These are phyloP conservation scores for Listrodromus nycthemerus DNA, from an alignment of 2,888 invertebrate genomes.

Conservation along the genomic window DNA sequence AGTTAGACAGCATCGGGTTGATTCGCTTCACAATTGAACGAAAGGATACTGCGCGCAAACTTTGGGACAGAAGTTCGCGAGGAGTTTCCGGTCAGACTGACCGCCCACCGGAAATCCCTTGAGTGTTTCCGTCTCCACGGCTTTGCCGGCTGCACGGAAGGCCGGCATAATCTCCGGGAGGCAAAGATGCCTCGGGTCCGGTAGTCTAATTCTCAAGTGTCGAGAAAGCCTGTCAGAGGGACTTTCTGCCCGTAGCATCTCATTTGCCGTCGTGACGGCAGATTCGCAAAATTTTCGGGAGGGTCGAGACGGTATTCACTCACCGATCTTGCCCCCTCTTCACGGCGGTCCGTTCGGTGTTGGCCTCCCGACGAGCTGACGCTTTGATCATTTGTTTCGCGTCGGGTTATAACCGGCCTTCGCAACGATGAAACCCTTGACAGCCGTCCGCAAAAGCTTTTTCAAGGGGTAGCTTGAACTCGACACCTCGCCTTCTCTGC, in stretches of 20 bases:
- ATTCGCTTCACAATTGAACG: conserved; percentile 4
- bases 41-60: not conserved
- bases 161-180: conserved; percentile 14
- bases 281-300: conserved; percentile 48
- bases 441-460: conserved; percentile 74
- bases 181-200: conserved; percentile 35
- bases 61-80: conserved; percentile 1
- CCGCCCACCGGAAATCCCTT: conserved; percentile 12
- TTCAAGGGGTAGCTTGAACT: conserved; percentile 69
- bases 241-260: conserved; percentile 50
- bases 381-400: conserved; percentile 79
- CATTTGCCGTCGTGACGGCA: conserved; percentile 24
- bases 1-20: not conserved
- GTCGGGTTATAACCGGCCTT: conserved; percentile 73
- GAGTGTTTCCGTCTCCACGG: conserved; percentile 7
- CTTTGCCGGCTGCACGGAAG: conserved; percentile 15
- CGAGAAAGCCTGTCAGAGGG: conserved; percentile 54
- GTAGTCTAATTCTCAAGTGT: conserved; percentile 59
- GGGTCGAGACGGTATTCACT: conserved; percentile 60
- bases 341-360: conserved; percentile 72
- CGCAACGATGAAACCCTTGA: conserved; percentile 71
- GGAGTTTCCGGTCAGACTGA: conserved; percentile 16
- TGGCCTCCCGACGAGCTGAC: conserved; percentile 73
- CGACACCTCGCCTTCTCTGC: conserved; percentile 62
- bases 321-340: conserved; percentile 31